A percentile compares a stretch with the other conserved stretches of the same genome.
phyloP scores from a whole-genome alignment of 2,113 vertebrate species.

The Saccopteryx leptura region DNA sequence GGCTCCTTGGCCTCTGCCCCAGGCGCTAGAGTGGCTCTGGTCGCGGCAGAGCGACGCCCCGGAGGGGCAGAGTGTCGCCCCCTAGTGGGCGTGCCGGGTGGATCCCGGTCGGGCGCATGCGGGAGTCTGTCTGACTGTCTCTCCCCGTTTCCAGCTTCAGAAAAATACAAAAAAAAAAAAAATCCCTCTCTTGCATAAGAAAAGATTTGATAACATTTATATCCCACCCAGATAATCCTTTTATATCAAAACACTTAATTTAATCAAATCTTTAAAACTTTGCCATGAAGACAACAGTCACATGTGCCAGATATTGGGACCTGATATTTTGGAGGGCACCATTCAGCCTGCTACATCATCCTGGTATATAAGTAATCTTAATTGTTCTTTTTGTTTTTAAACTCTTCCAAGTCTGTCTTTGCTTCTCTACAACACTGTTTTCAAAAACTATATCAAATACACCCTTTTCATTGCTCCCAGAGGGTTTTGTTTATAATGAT shows the following conservation, averaged over 20 bases:
- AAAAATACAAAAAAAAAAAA: no score
- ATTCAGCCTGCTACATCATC: neutral
- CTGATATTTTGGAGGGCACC: neutral
- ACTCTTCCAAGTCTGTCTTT: neutral
- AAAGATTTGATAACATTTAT: neutral
- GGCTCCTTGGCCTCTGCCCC: no score
- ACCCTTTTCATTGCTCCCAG: neutral
- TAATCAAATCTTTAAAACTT: neutral
- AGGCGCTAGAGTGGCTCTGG: no score
- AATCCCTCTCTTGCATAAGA: neutral
- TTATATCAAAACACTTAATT: neutral
- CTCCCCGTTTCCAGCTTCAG: no score
- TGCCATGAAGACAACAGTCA: neutral
- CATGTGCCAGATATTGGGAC: neutral
- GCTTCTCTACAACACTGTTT: neutral
- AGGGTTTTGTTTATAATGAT: neutral
- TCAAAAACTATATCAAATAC: neutral
- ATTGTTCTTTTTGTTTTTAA: neutral
- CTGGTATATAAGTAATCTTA: neutral
- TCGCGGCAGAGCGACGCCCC: no score
- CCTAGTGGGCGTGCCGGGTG: no score
- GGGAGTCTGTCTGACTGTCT: no score
- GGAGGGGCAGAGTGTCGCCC: no score
- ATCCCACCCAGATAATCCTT: neutral
- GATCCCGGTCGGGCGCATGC: no score